These are phyloP conservation scores for Glaucomys volans DNA, from an alignment of 2,113 vertebrate species.

Conservation along the genomic window DNA sequence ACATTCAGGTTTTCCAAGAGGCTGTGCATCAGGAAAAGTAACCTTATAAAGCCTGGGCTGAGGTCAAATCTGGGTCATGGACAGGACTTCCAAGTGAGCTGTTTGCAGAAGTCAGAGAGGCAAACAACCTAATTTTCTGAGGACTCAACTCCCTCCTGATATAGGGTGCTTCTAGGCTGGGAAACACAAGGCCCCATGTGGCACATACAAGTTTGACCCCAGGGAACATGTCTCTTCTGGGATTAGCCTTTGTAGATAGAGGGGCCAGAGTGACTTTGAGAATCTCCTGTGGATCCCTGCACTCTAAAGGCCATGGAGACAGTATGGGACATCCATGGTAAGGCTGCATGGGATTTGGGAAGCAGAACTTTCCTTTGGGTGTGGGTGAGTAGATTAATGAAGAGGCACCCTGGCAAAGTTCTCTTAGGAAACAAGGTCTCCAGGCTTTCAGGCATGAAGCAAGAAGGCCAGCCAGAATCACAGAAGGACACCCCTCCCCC, in stretches of 20 bases:
- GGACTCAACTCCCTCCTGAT: neutral
- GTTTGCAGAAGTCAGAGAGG: neutral
- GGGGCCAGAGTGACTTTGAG: neutral
- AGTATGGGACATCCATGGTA: neutral
- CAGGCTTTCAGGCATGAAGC: neutral
- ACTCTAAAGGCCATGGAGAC: neutral
- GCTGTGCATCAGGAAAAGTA: neutral
- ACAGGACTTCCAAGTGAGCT: neutral
- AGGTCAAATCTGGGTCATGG: neutral
- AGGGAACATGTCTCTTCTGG: neutral
- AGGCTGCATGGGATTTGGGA: neutral
- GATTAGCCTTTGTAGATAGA: neutral
- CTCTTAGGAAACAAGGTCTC: neutral
- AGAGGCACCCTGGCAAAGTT: neutral
- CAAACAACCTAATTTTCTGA: neutral
- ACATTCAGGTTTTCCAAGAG: neutral
- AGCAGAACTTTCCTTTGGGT: neutral
- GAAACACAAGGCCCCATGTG: neutral
- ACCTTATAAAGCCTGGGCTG: neutral
- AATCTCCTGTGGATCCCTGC: neutral
- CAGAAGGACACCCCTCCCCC: neutral
- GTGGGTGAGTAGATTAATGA: neutral
- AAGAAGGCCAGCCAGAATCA: neutral
- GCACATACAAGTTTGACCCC: neutral
- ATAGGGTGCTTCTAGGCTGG: neutral